Evolutionary conservation across 2,888 invertebrate species (phyloP).

Genomic region (Leptinotarsa peninsularis): DNA sequence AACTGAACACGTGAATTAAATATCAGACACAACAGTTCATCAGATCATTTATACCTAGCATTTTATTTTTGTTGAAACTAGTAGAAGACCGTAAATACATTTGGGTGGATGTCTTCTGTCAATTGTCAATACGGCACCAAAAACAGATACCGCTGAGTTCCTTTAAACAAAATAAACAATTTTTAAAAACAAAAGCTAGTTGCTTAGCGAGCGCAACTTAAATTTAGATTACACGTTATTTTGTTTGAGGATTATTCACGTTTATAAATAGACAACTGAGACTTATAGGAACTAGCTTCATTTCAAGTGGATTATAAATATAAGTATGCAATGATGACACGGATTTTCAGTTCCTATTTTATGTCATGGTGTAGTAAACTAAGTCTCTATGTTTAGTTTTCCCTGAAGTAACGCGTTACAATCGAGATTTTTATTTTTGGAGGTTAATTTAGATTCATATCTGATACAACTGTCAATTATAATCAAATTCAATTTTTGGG

Average conservation of each 20-base stretch:
- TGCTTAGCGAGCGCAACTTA: slow-evolving; percentile 14
- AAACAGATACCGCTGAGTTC: background rate
- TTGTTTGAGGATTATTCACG: slow-evolving; percentile 38
- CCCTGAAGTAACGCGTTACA: background rate
- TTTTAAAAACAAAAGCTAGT: slow-evolving; percentile 27
- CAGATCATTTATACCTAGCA: too few species aligned
- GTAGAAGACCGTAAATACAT: too few species aligned
- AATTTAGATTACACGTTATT: slow-evolving; percentile 27
- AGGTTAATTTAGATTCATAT: background rate
- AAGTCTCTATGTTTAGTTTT: background rate
- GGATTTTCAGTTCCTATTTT: slow-evolving; percentile 1
- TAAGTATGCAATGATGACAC: slow-evolving; percentile 20
- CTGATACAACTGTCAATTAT: too few species aligned
- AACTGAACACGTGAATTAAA: too few species aligned
- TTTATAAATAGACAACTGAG: slow-evolving; percentile 40
- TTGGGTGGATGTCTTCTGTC: too few species aligned
- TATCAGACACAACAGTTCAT: too few species aligned
- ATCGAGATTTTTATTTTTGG: background rate
- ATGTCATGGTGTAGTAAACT: background rate
- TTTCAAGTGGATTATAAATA: slow-evolving; percentile 26
- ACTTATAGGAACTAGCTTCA: slow-evolving; percentile 39
- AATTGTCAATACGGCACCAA: background rate
- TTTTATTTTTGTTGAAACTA: too few species aligned
- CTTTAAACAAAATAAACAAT: slow-evolving; percentile 17
- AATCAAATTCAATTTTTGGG: too few species aligned